These are phyloP conservation scores for Cyanoliseus patagonus DNA, from an alignment of 2,113 vertebrate genomes.

Conservation along the genomic window DNA sequence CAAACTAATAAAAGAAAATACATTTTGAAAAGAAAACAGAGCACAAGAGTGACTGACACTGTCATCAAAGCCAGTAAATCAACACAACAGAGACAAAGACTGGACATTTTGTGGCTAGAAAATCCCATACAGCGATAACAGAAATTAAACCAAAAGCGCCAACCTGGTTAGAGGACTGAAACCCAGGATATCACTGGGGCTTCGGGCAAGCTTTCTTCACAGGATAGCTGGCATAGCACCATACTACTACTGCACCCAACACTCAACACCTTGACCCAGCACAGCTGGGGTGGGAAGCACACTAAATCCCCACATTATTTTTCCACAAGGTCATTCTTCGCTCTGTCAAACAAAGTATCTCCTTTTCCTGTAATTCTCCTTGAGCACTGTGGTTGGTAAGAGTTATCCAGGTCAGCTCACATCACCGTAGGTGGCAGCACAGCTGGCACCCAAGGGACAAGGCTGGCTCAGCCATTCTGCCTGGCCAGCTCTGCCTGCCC, in stretches of 20 bases:
- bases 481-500: neutral
- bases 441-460: neutral
- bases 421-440: neutral
- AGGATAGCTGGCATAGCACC: neutral
- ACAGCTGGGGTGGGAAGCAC: neutral
- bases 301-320: neutral
- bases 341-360: neutral
- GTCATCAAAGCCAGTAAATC: neutral
- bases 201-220: neutral
- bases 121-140: neutral
- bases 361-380: neutral
- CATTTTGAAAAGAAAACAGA: neutral
- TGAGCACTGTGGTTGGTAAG: neutral
- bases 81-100: neutral
- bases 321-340: neutral
- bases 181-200: neutral
- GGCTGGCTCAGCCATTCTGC: neutral
- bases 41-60: neutral
- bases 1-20: neutral
- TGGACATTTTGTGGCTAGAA: neutral
- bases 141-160: neutral
- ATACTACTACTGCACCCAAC: neutral
- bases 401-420: neutral
- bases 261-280: neutral
- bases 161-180: neutral